These are phyloP conservation scores for Phaetusa simplex DNA, from an alignment of 2,113 vertebrate genomes.

Conservation along the genomic window DNA sequence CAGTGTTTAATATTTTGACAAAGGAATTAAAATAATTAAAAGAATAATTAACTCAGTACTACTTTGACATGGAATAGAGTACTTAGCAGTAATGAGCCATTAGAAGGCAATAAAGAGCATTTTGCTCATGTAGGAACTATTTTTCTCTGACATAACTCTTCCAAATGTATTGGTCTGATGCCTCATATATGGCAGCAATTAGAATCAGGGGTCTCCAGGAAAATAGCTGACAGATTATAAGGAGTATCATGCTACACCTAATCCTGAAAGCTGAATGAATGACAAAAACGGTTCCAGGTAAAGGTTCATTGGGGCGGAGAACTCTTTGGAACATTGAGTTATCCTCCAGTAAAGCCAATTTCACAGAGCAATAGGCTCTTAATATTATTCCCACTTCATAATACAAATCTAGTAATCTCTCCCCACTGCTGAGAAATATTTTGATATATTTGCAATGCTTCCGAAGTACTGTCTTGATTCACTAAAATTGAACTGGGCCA, in stretches of 20 bases:
- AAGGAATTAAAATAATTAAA: not conserved
- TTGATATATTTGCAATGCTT: not conserved
- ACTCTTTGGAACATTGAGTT: not conserved
- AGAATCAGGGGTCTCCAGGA: not conserved
- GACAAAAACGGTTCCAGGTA: not conserved
- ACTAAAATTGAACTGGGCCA: not conserved
- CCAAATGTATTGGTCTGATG: not conserved
- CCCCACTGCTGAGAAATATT: not conserved
- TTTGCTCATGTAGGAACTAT: not conserved
- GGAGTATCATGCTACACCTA: not conserved
- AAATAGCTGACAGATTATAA: not conserved
- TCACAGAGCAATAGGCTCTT: not conserved
- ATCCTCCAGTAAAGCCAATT: not conserved
- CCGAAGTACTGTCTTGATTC: not conserved
- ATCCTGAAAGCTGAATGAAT: not conserved
- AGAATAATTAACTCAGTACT: not conserved
- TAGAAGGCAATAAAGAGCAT: not conserved
- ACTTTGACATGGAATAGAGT: not conserved
- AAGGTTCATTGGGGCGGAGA: not conserved
- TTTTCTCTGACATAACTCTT: not conserved
- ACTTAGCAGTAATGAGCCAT: not conserved
- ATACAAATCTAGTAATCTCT: not conserved
- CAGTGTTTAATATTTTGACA: not conserved
- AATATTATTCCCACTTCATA: not conserved
- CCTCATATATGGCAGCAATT: not conserved